Evolutionary conservation across 2,888 invertebrate species (phyloP), one percentile per base, ranked within the genome.

Genomic region (Mythimna vitellina): DNA sequence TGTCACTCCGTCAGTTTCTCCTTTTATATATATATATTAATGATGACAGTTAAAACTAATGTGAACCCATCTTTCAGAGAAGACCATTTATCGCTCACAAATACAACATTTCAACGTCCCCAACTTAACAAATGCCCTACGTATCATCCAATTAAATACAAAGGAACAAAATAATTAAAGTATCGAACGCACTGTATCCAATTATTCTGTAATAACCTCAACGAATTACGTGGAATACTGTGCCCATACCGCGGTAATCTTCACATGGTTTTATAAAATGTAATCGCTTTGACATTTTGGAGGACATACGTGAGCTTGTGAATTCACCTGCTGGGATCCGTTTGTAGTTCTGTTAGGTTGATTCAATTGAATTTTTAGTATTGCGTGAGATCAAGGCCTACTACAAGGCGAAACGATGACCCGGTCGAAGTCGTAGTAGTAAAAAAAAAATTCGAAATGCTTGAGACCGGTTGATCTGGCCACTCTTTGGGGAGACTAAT

Each of bases 201-300:
- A 80, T 86, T 84, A 80, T 58, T 67, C 57, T 14, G 46, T 85
- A 84, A 86, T 80, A 78, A 78, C 66, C 12, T 58, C 14, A 29
- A 49, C 53, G 71, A 86, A 83, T 76, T 83, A 86, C 75, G 56
- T 73, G 74, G 76, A 78, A 74, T 67, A 70, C 81, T 35, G 46
- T 68, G 51, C 60, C 7, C 54, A 54, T 54, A 12, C 82, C n/a
- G 54, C 7, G 57, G 73, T 76, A 77, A 85, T 84, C 77, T 70
- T 76, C 75, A 58, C 70, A 65, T 70, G 65, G 53, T 22, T 73
- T 76, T 77, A 70, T 78, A 79, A 79, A 70, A 70, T 56, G 74
- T 85, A 85, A 85, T 85, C 12, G 53, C 46, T 73, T 78, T 85
- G 85, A 80, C 85, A 85, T 85, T 85, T 86, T 51, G 14, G 51